Base-by-base conservation (phyloP, 1,140 invertebrate genomes). In the Riptortus pedestris region DNA sequence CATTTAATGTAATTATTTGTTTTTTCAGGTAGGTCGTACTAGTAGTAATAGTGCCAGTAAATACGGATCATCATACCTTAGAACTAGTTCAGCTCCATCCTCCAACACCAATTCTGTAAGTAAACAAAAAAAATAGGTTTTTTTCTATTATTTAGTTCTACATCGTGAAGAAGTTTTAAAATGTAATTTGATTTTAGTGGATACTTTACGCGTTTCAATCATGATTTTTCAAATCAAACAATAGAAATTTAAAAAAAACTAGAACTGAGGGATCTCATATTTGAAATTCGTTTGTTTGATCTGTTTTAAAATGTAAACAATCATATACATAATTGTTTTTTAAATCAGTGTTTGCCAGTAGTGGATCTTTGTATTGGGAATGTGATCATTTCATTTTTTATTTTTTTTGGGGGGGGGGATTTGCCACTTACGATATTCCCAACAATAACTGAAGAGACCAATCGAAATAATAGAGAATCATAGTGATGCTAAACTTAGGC, bases 11-110 rank as follows among this genome's bases (percentile, higher is more conserved):
- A n/a, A n/a, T n/a, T 38, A 7, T 38, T 38, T 38, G 5, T 7
- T 55, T 2, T 55, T 26, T 24, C 51, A 55, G 51, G 51, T 55
- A 55, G 24, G 24, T 4, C 51, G 51, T 16, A 55, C 20, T 3
- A 27, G 31, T 14, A 38, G 51, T 16, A 55, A 12, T 3, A 27
- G 31, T 14, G 14, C 51, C 0, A 55, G 51, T 24, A 55, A 55
- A 55, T 24, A 24, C 51, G 24, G 51, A 55, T 55, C 51, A 24
- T 55, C 51, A 26, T 55, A 55, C 22, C 16, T 3, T 24, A 26
- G 51, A 27, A 55, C 51, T 24, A 55, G 51, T 55, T 55, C 51
- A 5, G 51, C 51, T 55, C 51, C 51, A 16, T 55, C 51, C 2
- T 3, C 51, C 1, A 38, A 38, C 31, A 55, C 51, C 9, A 55